Base-by-base conservation (phyloP, 2,888 invertebrate genomes). In the Euzophera pinguis region DNA sequence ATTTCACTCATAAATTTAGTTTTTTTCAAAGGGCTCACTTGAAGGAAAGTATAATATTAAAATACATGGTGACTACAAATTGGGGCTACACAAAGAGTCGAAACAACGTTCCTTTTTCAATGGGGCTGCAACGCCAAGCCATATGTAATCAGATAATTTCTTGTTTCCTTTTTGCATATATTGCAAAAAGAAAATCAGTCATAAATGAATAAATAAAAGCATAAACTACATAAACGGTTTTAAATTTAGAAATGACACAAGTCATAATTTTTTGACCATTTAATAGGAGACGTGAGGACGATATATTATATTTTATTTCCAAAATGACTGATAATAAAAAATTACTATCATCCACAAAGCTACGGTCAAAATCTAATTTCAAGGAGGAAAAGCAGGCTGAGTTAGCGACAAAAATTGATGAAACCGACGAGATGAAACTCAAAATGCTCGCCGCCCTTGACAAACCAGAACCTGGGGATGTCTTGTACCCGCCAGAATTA, bases 401-500 rank as follows among this genome's bases (percentile, higher is more conserved):
- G 0, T 60, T 87, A 52, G 76, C 84, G 0, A 61, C 59, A 29
- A 89, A 89, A 77, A 84, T 90, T n/a, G 90, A 89, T 14, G 88
- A 88, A 64, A 90, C 88, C 0, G 90, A 90, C 54, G 90, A 90
- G 64, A 89, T 89, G 87, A 90, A 90, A 60, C 60, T 90, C 0
- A 90, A 87, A 74, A 84, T 90, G 84, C 62, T 90, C 12, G 81
- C 75, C 6, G 75, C 71, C 4, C 61, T 85, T 10, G 84, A 79
- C 13, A 82, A 80, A 37, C 77, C 84, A 0, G 84, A 84, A 3
- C 67, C 85, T 9, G 86, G 88, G 10, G 90, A 92, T 67, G 68
- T 89, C 29, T 66, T 92, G 37, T 93, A 92, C 69, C 92, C 93
- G 0, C 84, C 92, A 37, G 93, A 93, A 69, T 65, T 93, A n/a